Conservation (phyloP, 2,113 vertebrate genomes). For the Eira barbara region DNA sequence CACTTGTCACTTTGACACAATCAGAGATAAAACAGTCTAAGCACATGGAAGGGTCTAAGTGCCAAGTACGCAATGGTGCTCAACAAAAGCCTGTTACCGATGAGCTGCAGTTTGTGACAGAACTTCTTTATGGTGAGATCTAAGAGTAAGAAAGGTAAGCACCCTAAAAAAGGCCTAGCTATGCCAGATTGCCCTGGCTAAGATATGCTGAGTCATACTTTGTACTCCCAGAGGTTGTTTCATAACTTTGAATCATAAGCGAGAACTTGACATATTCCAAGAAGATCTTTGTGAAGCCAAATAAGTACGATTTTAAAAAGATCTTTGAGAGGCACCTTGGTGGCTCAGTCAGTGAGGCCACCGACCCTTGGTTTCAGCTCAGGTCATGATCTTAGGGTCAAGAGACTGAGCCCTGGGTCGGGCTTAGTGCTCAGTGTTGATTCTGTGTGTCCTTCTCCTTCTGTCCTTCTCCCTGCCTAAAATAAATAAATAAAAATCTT, state of each 20-base stretch:
- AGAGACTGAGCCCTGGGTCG: accelerated
- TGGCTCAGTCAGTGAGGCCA: background rate
- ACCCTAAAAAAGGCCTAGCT: background rate
- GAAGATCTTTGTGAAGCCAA: background rate
- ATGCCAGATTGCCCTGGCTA: background rate
- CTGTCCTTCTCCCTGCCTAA: background rate
- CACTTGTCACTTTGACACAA: background rate
- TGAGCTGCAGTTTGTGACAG: background rate
- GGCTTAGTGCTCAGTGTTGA: background rate
- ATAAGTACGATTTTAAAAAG: background rate
- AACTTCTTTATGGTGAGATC: background rate
- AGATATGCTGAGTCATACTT: background rate
- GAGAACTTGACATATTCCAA: background rate
- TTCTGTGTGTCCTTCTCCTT: background rate
- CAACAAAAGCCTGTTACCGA: background rate
- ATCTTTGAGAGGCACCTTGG: background rate
- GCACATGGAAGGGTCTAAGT: background rate
- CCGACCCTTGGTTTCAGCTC: background rate
- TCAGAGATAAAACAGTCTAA: background rate
- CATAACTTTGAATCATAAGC: background rate
- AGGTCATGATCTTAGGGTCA: background rate
- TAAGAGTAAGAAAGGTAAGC: background rate
- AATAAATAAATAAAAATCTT: background rate
- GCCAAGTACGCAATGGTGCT: background rate
- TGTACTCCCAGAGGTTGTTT: background rate